Conservation (phyloP, 2,797 vertebrate genomes). For the Coregonus suidteri region DNA sequence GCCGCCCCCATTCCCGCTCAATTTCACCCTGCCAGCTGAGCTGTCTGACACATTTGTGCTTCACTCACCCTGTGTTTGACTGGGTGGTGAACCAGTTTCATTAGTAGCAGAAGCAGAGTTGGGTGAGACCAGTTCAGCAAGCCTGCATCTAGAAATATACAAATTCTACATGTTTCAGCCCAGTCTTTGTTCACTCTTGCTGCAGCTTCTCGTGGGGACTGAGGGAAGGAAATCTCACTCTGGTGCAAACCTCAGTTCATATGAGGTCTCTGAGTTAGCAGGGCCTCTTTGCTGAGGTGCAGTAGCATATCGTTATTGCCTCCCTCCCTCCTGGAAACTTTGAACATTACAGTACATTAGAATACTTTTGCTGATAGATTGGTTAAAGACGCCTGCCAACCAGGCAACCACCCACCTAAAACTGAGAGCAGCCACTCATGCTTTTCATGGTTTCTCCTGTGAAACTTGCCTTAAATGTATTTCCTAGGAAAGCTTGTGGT, state of each 20-base stretch:
- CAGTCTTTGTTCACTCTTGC: slow-evolving; percentile 43
- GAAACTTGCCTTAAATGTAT: slow-evolving; percentile 70
- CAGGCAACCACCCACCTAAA: slow-evolving; percentile 67
- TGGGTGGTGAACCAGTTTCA: slow-evolving; percentile 47
- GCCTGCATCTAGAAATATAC: slow-evolving; percentile 27
- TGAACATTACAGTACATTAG: slow-evolving; percentile 35
- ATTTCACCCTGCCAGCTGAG: slow-evolving; percentile 36
- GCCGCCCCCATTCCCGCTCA: slow-evolving; percentile 15
- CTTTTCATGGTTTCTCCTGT: slow-evolving; percentile 70
- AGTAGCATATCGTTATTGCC: slow-evolving; percentile 23
- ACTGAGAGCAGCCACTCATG: slow-evolving; percentile 61
- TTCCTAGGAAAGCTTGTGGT: slow-evolving; percentile 73
- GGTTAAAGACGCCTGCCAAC: slow-evolving; percentile 42
- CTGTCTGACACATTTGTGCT: slow-evolving; percentile 37
- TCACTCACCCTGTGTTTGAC: slow-evolving; percentile 29
- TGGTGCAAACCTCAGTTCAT: slow-evolving; percentile 59
- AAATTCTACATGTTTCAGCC: slow-evolving; percentile 16
- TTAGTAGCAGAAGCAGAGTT: slow-evolving; percentile 33
- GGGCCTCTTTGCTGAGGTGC: slow-evolving; percentile 17
- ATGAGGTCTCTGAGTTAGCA: slow-evolving; percentile 48
- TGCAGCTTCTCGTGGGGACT: slow-evolving; percentile 19
- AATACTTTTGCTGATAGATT: slow-evolving; percentile 53
- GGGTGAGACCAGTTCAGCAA: slow-evolving; percentile 36
- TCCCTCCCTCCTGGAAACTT: slow-evolving; percentile 28
- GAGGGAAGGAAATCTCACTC: slow-evolving; percentile 55